These are phyloP conservation scores for Sminthopsis crassicaudata DNA, from an alignment of 2,113 vertebrate species.

Conservation along the genomic window DNA sequence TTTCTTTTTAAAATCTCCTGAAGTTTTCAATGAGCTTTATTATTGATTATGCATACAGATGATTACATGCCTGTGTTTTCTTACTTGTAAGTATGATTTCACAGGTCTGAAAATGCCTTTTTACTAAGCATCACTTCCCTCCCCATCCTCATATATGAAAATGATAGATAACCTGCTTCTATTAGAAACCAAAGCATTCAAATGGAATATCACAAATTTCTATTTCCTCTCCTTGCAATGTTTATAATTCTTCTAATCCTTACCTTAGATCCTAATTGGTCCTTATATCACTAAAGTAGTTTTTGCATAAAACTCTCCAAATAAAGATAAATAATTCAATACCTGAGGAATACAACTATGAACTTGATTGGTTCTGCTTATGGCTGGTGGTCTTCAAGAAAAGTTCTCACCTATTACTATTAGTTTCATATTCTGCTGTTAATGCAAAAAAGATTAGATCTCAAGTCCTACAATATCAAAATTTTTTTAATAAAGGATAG, in stretches of 20 bases:
- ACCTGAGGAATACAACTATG: neutral
- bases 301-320: neutral
- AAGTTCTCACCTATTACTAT: neutral
- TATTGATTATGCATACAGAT: neutral
- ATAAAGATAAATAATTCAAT: neutral
- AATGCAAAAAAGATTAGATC: no score
- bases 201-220: neutral
- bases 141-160: neutral
- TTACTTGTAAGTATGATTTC: no score
- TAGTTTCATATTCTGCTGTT: neutral
- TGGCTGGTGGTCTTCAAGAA: neutral
- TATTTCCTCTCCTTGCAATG: neutral
- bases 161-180: neutral
- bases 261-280: neutral
- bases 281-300: neutral
- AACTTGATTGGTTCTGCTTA: neutral
- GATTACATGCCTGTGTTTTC: neutral
- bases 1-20: neutral
- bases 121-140: neutral
- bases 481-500: neutral
- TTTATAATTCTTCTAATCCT: neutral
- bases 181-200: neutral
- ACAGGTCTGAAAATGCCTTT: neutral
- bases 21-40: neutral
- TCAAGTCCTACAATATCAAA: neutral